A percentile compares a stretch with the other conserved stretches of the same genome.
Conservation (phyloP, 2,113 vertebrate genomes). For the Cygnus atratus region DNA sequence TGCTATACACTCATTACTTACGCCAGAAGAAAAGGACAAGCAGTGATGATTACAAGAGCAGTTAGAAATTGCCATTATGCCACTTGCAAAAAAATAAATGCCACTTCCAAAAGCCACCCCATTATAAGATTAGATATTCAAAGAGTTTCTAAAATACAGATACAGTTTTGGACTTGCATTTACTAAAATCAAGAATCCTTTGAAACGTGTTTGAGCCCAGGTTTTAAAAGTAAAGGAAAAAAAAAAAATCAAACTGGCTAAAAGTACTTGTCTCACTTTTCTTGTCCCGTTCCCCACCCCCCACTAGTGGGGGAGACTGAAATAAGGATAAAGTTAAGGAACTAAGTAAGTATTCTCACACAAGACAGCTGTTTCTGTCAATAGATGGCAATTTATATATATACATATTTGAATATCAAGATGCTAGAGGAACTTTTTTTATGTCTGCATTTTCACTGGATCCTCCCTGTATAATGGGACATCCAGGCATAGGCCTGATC, state of each 20-base stretch:
- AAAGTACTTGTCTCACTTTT: background rate
- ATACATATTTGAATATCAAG: too few relatives aligned
- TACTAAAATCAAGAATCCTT: background rate
- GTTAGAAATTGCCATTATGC: background rate
- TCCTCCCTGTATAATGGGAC: background rate
- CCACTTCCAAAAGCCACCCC: background rate
- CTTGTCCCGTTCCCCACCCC: background rate
- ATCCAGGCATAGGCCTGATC: background rate
- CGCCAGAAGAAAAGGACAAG: background rate
- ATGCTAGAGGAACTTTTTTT: too few relatives aligned
- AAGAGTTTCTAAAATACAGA: background rate
- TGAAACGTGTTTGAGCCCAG: background rate
- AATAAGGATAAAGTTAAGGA: background rate
- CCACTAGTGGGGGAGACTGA: background rate
- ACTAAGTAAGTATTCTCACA: background rate
- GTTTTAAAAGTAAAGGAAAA: background rate
- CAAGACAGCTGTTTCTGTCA: background rate
- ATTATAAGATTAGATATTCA: background rate
- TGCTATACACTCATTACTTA: background rate
- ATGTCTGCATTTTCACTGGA: background rate
- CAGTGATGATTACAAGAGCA: background rate
- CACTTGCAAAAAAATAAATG: background rate
- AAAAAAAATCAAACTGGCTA: background rate
- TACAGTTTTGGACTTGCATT: background rate
- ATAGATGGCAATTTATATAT: background rate